Percentiles rank a stretch among this genome's conserved stretches.
Evolutionary conservation across 2,113 vertebrate genomes (phyloP).

Genomic region (Siniperca chuatsi): DNA sequence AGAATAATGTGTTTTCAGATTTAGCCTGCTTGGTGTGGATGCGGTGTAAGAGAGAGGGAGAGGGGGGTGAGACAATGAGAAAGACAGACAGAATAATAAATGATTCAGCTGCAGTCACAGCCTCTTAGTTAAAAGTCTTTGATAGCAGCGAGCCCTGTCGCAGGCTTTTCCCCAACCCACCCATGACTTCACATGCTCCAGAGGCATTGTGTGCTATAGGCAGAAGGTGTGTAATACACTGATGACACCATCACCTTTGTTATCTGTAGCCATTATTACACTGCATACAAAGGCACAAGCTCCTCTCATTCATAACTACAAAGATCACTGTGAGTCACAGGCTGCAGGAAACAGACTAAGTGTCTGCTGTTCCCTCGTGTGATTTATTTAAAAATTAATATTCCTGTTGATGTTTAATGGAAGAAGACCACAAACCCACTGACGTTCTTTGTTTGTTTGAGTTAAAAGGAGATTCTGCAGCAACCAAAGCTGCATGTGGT

Average conservation of each 20-base stretch:
- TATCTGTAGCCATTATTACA: background rate
- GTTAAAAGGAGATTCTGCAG: background rate
- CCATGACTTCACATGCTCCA: background rate
- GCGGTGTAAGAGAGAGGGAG: background rate
- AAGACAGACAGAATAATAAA: background rate
- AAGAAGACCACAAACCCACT: no score
- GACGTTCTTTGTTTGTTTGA: no score
- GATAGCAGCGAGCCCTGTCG: background rate
- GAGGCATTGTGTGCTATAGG: background rate
- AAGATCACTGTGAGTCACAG: background rate
- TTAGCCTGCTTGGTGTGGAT: background rate
- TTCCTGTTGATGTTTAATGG: no score
- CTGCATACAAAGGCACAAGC: background rate
- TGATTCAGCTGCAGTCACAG: conserved; percentile 25
- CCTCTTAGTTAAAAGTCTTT: background rate
- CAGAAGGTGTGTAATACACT: background rate
- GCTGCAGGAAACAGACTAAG: background rate
- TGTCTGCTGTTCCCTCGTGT: no score
- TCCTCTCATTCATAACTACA: background rate
- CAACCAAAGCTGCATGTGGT: background rate
- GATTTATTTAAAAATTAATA: no score
- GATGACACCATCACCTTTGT: background rate
- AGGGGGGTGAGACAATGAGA: background rate
- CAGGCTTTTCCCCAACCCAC: background rate
- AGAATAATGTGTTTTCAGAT: background rate